Conservation (phyloP, 1,140 invertebrate species). For the Drosophila pseudoobscura region DNA sequence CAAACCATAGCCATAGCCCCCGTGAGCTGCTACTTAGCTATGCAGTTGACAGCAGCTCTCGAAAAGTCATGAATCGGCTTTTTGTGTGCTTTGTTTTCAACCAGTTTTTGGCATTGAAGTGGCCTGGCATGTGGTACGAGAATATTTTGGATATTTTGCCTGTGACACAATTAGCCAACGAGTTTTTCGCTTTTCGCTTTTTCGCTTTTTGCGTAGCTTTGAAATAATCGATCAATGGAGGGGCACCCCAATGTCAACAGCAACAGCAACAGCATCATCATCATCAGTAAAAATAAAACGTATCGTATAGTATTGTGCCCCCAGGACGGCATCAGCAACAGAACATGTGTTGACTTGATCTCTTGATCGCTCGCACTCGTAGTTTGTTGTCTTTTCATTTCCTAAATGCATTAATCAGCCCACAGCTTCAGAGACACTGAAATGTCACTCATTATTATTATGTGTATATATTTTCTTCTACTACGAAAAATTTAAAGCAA, state of each 20-base stretch:
- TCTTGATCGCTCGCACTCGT: slow-evolving; percentile 16
- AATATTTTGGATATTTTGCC: slow-evolving; percentile 48
- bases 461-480: slow-evolving; percentile 18
- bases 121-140: slow-evolving; percentile 5
- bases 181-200: slow-evolving; percentile 31
- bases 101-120: slow-evolving; percentile 68
- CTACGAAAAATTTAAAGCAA: slow-evolving; percentile 51
- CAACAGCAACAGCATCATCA: slow-evolving; percentile 19
- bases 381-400: slow-evolving; percentile 47
- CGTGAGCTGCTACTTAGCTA: slow-evolving; percentile 58
- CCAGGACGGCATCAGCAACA: slow-evolving; percentile 2
- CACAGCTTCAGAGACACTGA: no score
- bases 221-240: slow-evolving; percentile 31
- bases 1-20: slow-evolving; percentile 16
- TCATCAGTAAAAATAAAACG: slow-evolving; percentile 35
- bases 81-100: slow-evolving; percentile 41
- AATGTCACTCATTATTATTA: slow-evolving; percentile 9
- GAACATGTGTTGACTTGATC: slow-evolving; percentile 59
- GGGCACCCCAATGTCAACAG: slow-evolving; percentile 20
- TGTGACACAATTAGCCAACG: slow-evolving; percentile 57
- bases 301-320: neutral
- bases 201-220: slow-evolving; percentile 40
- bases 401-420: slow-evolving; percentile 63
- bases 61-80: slow-evolving; percentile 38
- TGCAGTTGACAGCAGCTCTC: slow-evolving; percentile 69